Evolutionary conservation across 2,888 invertebrate species (phyloP).

Genomic region (Himalopsyche kuldschensis): DNA sequence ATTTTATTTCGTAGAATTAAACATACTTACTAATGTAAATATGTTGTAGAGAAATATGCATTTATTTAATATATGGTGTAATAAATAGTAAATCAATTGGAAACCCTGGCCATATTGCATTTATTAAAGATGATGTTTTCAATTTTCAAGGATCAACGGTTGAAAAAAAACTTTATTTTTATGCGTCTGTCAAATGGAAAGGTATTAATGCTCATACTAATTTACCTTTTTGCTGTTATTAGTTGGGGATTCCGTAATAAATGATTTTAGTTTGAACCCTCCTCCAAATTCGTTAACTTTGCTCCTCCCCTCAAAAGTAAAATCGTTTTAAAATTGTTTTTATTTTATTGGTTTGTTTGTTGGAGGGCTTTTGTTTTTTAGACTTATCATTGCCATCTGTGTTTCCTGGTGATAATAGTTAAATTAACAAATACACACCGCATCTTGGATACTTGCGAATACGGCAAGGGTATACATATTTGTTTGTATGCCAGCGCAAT

Average conservation of each 20-base stretch:
- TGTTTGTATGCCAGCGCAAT: too few species aligned
- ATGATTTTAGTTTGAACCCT: conserved; percentile 30
- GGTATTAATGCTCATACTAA: background rate
- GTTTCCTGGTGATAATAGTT: background rate
- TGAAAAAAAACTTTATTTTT: background rate
- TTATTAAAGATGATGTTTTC: background rate
- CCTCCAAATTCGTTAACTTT: conserved; percentile 24
- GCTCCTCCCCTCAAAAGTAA: conserved; percentile 32
- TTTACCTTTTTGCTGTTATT: conserved; percentile 21
- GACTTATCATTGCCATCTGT: conserved; percentile 22
- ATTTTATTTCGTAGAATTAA: too few species aligned
- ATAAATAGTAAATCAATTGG: too few species aligned
- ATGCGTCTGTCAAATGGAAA: background rate
- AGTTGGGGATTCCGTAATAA: conserved; percentile 21
- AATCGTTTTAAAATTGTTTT: conserved; percentile 25
- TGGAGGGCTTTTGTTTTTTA: conserved; percentile 6
- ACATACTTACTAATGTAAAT: too few species aligned
- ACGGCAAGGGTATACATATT: too few species aligned
- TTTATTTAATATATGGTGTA: too few species aligned
- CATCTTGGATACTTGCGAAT: too few species aligned
- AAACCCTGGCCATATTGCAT: background rate
- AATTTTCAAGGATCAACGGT: background rate
- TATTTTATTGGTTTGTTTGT: conserved; percentile 18
- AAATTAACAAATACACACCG: background rate
- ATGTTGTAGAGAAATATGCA: too few species aligned